Evolutionary conservation across 53 echinoderm and acorn worm species (phyloP).

Genomic region (Luidia sarsii): DNA sequence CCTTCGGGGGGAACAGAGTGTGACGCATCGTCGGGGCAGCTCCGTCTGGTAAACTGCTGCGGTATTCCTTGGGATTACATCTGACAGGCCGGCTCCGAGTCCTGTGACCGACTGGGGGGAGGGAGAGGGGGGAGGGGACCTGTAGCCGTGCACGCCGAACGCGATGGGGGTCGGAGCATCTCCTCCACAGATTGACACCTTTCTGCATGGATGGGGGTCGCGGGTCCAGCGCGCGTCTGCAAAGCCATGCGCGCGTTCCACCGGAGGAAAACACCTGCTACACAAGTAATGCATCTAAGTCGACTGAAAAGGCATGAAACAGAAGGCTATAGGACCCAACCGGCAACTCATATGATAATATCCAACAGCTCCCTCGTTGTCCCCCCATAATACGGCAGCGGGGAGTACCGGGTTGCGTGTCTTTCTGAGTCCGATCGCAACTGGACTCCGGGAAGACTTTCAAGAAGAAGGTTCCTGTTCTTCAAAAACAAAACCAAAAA

Average conservation of each 20-base stretch:
- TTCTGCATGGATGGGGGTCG: neutral
- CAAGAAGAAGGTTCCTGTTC: no score
- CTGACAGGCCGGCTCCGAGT: conserved; percentile 28
- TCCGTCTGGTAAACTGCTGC: neutral
- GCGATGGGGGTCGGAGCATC: no score
- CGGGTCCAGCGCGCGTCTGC: neutral
- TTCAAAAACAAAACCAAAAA: no score
- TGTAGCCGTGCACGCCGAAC: neutral
- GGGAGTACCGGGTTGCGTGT: no score
- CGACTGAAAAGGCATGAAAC: neutral
- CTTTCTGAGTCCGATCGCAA: no score
- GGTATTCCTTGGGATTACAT: conserved; percentile 20
- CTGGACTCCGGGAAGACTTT: no score
- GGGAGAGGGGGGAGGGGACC: conserved; percentile 4
- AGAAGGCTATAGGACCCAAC: no score
- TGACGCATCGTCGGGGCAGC: neutral
- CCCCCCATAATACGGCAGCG: no score
- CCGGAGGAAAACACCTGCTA: conserved; percentile 2
- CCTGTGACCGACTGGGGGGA: neutral
- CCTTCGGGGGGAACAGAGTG: neutral
- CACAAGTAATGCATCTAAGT: neutral
- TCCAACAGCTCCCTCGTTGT: no score
- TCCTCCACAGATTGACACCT: neutral
- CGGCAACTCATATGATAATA: no score
- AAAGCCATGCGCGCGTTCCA: no score